Base-by-base conservation (phyloP, 2,113 vertebrate genomes). In the Vulpes ferrilata region DNA sequence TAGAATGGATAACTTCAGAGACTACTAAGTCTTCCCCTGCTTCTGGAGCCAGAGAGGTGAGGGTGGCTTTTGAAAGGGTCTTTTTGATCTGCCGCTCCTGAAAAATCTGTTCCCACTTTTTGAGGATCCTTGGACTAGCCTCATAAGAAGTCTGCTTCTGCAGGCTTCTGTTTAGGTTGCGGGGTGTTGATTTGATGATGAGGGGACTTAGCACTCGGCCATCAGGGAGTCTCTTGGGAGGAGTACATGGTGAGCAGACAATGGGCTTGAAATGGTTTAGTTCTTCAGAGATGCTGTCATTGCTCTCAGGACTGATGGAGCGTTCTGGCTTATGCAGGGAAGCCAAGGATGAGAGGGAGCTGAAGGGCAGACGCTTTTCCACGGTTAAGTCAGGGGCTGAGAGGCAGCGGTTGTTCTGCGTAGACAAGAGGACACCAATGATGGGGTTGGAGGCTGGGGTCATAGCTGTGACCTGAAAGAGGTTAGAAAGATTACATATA, bases 241-340 rank as follows among this genome's bases (percentile, higher is more conserved):
- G 99, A 0, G 99, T 99, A 97, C 99, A 99, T 0, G 99, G 99
- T 0, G 99, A 99, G 96, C 99, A 99, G 71, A 99, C 99, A 1
- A 99, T 99, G 25, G 99, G 99, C 80, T 99, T 99, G 97, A 99
- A 99, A 98, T 99, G 99, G 97, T 99, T 99, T 79, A 99, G 99
- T 89, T 99, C 99, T 95, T 99, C 99, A 0, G 99, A 99, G 98
- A 99, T 99, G 99, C 99, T 99, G 98, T 99, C 99, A 1, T 99
- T 99, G 98, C 99, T 99, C 96, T 99, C 99, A 0, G 99, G 99
- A 97, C 99, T 99, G 98, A 99, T 98, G 67, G 99, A 99, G 17
- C 99, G 98, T 97, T 99, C 99, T 0, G 99, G 98, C 20, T 99
- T 98, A 38, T 98, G 98, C 23, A 98, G 97, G 7, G 98, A 98